Conservation (phyloP, 2,888 invertebrate species). For the Trichogramma dendrolimi region DNA sequence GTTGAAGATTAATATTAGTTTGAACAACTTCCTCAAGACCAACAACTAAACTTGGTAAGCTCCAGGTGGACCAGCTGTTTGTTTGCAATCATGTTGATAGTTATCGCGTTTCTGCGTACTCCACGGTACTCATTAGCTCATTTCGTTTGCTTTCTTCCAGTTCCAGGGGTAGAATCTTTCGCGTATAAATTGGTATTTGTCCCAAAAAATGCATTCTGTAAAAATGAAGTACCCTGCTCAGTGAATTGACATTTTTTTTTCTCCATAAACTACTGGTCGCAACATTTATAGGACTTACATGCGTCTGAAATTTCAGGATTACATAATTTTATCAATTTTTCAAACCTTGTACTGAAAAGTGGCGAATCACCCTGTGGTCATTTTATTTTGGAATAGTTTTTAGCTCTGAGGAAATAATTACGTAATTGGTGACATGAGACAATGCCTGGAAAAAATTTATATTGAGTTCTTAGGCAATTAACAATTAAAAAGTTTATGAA, state of each 20-base stretch:
- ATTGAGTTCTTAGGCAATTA: not conserved
- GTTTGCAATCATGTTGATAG: no score
- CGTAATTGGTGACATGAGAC: constrained; percentile 92
- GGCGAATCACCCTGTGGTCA: constrained; percentile 94
- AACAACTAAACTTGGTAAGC: no score
- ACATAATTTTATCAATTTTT: constrained; percentile 96
- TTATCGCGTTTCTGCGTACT: constrained; percentile 83
- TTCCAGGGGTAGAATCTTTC: constrained; percentile 91
- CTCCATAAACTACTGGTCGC: constrained; percentile 95
- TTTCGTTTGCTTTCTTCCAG: constrained; percentile 84
- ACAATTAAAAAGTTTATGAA: not conserved
- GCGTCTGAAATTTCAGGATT: constrained; percentile 98
- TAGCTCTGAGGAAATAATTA: constrained; percentile 91
- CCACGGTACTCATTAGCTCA: constrained; percentile 72
- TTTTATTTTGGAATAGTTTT: constrained; percentile 83
- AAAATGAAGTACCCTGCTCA: constrained; percentile 92
- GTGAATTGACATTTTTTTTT: constrained; percentile 97
- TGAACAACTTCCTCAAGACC: no score
- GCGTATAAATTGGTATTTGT: constrained; percentile 82
- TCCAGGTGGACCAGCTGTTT: no score
- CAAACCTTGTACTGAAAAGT: constrained; percentile 85
- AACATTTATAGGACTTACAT: constrained; percentile 99
- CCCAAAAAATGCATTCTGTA: no score
- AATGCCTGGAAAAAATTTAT: constrained; percentile 67
- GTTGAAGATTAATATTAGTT: no score